Conservation (phyloP, 2,797 vertebrate genomes). For the Chaetodon trifasciatus region DNA sequence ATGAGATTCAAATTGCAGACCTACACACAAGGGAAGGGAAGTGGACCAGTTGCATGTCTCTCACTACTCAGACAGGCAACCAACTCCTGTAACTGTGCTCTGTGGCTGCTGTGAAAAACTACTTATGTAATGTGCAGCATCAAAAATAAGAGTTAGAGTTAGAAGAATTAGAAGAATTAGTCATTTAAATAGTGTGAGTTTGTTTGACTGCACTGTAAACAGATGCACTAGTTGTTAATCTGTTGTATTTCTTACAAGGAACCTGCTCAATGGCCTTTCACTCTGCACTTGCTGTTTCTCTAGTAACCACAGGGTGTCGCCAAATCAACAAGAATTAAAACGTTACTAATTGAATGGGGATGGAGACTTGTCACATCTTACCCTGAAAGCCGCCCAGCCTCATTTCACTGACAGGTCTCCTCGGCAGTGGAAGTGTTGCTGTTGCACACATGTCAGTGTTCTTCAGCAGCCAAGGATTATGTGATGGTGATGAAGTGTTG, state of each 20-base stretch:
- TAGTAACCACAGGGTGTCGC: too few species aligned
- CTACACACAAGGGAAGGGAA: accelerated
- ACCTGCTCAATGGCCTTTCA: background rate
- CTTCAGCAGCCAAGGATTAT: slow-evolving; percentile 81
- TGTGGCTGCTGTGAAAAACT: background rate
- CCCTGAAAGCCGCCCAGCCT: slow-evolving; percentile 85
- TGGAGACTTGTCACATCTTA: slow-evolving; percentile 40
- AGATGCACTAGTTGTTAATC: background rate
- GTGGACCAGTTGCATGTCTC: background rate
- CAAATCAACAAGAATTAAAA: background rate
- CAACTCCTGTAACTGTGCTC: background rate
- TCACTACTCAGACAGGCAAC: too few species aligned
- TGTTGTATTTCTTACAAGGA: background rate
- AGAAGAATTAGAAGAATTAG: too few species aligned
- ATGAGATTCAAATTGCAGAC: background rate
- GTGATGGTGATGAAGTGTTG: slow-evolving; percentile 62
- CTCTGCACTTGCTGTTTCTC: background rate
- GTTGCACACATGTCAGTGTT: slow-evolving; percentile 83
- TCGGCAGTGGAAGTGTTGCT: slow-evolving; percentile 88
- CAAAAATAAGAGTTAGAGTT: too few species aligned
- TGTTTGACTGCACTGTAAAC: slow-evolving; percentile 18
- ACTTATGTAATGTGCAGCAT: background rate
- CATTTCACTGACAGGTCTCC: slow-evolving; percentile 85
- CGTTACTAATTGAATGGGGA: background rate
- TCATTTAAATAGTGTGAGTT: background rate